Evolutionary conservation across 2,888 invertebrate species (phyloP).

Genomic region (Trichopoda pennipes): DNA sequence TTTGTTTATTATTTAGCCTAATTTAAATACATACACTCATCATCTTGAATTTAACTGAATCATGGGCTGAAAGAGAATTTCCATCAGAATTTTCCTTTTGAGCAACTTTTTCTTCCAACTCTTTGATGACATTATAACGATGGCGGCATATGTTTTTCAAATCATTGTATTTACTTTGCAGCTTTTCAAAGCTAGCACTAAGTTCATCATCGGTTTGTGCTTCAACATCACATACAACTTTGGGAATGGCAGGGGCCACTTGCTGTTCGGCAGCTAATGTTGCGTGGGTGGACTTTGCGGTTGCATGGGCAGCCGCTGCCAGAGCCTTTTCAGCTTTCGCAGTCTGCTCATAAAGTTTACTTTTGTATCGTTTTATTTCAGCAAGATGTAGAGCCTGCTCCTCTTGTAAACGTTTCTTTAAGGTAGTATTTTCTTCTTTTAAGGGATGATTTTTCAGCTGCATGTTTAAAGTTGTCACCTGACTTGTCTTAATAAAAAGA

Average conservation of each 20-base stretch:
- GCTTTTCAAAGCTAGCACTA: constrained; percentile 69
- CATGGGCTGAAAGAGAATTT: constrained; percentile 66
- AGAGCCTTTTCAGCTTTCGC: constrained; percentile 63
- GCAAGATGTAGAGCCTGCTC: constrained; percentile 74
- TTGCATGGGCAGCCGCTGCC: constrained; percentile 15
- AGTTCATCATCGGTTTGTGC: constrained; percentile 73
- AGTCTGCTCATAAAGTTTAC: constrained; percentile 70
- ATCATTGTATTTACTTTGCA: constrained; percentile 74
- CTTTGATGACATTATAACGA: constrained; percentile 73
- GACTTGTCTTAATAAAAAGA: constrained; percentile 75
- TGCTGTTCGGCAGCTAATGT: constrained; percentile 51
- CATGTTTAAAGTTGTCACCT: constrained; percentile 75
- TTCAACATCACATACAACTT: constrained; percentile 35
- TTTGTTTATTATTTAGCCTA: background rate
- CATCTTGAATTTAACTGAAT: constrained; percentile 70
- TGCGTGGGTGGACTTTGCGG: constrained; percentile 18
- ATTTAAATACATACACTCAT: constrained; percentile 71
- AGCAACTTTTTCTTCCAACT: constrained; percentile 72
- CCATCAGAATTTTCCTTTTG: constrained; percentile 71
- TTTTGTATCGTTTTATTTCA: constrained; percentile 75
- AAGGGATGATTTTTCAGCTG: constrained; percentile 77
- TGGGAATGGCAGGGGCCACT: background rate
- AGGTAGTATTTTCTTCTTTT: constrained; percentile 75
- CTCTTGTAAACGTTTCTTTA: constrained; percentile 75
- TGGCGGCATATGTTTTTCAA: constrained; percentile 74